These are phyloP conservation scores for Cryptocheilus praepositus DNA, from an alignment of 2,888 invertebrate species.

Conservation along the genomic window DNA sequence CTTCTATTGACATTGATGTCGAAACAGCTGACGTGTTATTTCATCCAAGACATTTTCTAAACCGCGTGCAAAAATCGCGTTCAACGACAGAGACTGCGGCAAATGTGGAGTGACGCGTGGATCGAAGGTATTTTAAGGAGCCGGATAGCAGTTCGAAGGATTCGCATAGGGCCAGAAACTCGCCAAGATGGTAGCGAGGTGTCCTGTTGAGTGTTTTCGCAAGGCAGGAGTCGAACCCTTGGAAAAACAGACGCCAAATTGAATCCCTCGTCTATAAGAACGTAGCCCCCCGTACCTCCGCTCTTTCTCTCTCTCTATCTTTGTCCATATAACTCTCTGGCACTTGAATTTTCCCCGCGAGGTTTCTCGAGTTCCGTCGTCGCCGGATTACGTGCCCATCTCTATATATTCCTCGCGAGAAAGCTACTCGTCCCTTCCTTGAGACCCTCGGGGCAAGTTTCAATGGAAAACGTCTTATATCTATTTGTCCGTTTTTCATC, in stretches of 20 bases:
- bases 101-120: constrained; percentile 46
- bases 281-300: constrained; percentile 54
- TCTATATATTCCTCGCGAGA: constrained; percentile 20
- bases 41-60: too few relatives aligned
- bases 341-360: constrained; percentile 45
- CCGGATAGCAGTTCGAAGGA: constrained; percentile 45
- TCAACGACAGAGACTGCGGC: constrained; percentile 18
- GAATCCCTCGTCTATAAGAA: constrained; percentile 71
- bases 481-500: too few relatives aligned
- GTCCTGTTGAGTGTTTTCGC: constrained; percentile 73
- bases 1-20: too few relatives aligned
- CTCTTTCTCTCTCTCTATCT: constrained; percentile 32
- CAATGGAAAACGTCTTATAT: too few relatives aligned
- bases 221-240: constrained; percentile 74
- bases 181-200: constrained; percentile 68
- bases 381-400: constrained; percentile 42
- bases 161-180: constrained; percentile 54
- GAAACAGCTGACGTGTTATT: too few relatives aligned
- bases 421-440: constrained; percentile 11
- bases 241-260: constrained; percentile 75
- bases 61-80: too few relatives aligned
- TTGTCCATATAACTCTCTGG: constrained; percentile 33
- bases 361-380: constrained; percentile 42
- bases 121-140: constrained; percentile 54
- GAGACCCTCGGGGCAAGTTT: neutral